Evolutionary conservation across 2,888 invertebrate species (phyloP).

Genomic region (Cheilosia pagana): DNA sequence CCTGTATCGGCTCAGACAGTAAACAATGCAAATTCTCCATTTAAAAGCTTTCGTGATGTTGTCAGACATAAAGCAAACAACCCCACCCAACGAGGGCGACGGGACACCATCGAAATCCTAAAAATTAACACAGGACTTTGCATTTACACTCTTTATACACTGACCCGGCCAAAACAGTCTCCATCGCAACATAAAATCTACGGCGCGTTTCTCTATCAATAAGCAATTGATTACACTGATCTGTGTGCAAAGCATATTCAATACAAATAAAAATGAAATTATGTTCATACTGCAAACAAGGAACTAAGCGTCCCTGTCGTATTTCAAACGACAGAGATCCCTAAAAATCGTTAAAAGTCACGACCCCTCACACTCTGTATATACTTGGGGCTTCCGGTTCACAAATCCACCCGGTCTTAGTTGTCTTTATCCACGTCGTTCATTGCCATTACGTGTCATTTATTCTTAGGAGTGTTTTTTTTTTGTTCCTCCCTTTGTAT

Average conservation of each 20-base stretch:
- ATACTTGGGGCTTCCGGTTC: background rate
- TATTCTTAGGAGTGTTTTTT: slow-evolving; percentile 24
- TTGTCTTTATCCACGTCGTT: slow-evolving; percentile 23
- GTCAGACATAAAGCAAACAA: slow-evolving; percentile 4
- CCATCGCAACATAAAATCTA: slow-evolving; percentile 24
- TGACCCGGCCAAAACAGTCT: too few species aligned
- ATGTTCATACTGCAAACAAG: slow-evolving; percentile 20
- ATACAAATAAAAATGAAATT: slow-evolving; percentile 9
- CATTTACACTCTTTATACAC: background rate
- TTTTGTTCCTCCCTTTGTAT: background rate
- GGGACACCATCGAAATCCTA: slow-evolving; percentile 1
- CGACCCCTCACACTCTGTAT: slow-evolving; percentile 33
- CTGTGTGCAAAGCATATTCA: slow-evolving; percentile 20
- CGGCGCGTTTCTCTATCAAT: slow-evolving; percentile 22
- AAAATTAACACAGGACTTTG: slow-evolving; percentile 14
- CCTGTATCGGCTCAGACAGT: slow-evolving; percentile 5
- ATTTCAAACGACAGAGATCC: slow-evolving; percentile 50
- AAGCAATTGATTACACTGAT: slow-evolving; percentile 57
- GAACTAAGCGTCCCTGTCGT: slow-evolving; percentile 22
- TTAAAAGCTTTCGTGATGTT: background rate
- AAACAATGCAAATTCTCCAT: background rate
- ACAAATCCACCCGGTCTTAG: slow-evolving; percentile 8
- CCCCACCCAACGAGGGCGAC: background rate
- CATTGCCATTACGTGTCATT: slow-evolving; percentile 61
- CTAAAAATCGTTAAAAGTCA: slow-evolving; percentile 63